These are phyloP conservation scores for Spatulosminthurus flaviceps DNA, from an alignment of 2,888 invertebrate species.

Conservation along the genomic window DNA sequence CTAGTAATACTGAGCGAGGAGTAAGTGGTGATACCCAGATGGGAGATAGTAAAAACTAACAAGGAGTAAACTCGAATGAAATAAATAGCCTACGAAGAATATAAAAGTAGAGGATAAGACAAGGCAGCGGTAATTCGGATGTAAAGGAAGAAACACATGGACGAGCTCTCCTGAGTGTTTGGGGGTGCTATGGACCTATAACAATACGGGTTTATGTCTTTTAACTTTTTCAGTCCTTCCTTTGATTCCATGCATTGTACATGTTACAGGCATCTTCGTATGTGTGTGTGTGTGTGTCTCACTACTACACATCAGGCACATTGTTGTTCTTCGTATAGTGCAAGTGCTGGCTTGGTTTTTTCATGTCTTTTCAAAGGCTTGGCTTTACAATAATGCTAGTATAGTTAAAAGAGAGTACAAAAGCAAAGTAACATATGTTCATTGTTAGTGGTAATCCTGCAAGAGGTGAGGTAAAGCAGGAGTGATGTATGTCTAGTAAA, in stretches of 20 bases:
- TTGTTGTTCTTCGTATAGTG: constrained; percentile 1
- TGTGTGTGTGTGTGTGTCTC: background rate
- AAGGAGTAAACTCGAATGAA: background rate
- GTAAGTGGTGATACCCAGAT: constrained; percentile 5
- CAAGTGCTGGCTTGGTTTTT: constrained; percentile 7
- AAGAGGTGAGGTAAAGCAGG: background rate
- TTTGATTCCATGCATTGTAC: background rate
- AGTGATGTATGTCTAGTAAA: background rate
- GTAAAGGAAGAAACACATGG: background rate
- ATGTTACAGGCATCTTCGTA: background rate
- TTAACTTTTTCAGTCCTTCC: background rate
- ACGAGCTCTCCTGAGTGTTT: background rate
- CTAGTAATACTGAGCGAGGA: too few relatives aligned
- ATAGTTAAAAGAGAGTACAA: background rate
- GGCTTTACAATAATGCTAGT: background rate
- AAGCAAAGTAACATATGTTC: background rate
- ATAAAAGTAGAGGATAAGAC: constrained; percentile 6
- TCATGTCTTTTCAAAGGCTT: background rate
- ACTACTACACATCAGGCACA: background rate
- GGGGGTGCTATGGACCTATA: constrained; percentile 1
- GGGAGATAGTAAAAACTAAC: background rate
- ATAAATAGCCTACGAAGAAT: constrained; percentile 4
- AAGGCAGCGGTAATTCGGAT: constrained; percentile 8
- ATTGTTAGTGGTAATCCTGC: constrained; percentile 5
- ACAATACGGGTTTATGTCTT: background rate